Percentiles rank a stretch among this genome's conserved stretches.
Evolutionary conservation across 1,140 invertebrate genomes (phyloP).

Genomic region (Drosophila bifasciata): DNA sequence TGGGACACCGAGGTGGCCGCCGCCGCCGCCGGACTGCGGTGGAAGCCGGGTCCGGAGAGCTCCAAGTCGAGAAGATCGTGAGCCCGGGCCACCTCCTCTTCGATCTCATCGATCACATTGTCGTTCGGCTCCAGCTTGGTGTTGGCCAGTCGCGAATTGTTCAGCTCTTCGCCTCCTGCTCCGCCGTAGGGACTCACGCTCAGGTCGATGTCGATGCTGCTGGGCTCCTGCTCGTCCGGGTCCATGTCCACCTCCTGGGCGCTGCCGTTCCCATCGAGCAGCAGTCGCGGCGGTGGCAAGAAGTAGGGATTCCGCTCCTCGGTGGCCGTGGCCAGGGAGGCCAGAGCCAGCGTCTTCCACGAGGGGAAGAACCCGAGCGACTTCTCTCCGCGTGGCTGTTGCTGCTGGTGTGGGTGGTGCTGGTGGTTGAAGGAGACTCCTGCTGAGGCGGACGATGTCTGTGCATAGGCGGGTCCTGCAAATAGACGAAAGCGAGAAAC

Average conservation of each 20-base stretch:
- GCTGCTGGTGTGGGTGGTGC: slow-evolving; percentile 34
- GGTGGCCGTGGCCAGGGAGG: slow-evolving; percentile 65
- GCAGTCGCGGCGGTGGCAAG: slow-evolving; percentile 63
- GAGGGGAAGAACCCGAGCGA: slow-evolving; percentile 76
- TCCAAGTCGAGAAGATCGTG: slow-evolving; percentile 80
- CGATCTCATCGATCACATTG: slow-evolving; percentile 70
- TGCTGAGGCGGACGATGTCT: slow-evolving; percentile 38
- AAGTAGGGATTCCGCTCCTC: slow-evolving; percentile 65
- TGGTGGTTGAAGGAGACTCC: slow-evolving; percentile 42
- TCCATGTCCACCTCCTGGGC: slow-evolving; percentile 47
- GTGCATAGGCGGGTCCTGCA: slow-evolving; percentile 60
- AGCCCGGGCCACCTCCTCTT: slow-evolving; percentile 76
- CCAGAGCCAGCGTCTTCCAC: slow-evolving; percentile 77
- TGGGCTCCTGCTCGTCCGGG: slow-evolving; percentile 21
- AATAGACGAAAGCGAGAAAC: slow-evolving; percentile 3
- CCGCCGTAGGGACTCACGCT: slow-evolving; percentile 50
- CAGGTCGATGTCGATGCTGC: slow-evolving; percentile 62
- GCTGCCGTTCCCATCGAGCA: slow-evolving; percentile 53
- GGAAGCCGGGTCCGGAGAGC: slow-evolving; percentile 78
- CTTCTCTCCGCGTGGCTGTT: slow-evolving; percentile 64
- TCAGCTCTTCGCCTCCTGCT: slow-evolving; percentile 4
- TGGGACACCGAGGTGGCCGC: slow-evolving; percentile 69
- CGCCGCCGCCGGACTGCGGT: slow-evolving; percentile 68
- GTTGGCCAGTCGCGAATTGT: slow-evolving; percentile 13
- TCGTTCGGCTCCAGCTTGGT: slow-evolving; percentile 35